Base-by-base conservation (phyloP, 1,140 invertebrate species). In the Melitaea cinxia region DNA sequence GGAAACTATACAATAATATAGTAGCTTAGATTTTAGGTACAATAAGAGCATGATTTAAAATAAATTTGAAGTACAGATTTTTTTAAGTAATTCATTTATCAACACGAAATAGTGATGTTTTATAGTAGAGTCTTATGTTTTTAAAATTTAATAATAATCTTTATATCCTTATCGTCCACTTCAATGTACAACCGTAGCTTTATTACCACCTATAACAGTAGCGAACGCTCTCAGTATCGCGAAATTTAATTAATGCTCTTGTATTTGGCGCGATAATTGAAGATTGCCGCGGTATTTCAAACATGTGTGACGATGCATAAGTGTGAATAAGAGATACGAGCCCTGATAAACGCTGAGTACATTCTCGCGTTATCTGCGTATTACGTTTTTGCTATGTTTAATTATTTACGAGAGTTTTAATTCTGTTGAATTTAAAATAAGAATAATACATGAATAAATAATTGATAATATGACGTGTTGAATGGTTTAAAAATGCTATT, bases 231-330 rank as follows among this genome's bases (percentile, higher is more conserved):
- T 52, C 62, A 50, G 62, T 57, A 57, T 65, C 47, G 54, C 54
- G 45, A 59, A 59, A 65, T 65, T 65, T 65, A 65, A 65, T 65
- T 64, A 65, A 65, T 57, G 21, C 33, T 37, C 62, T 49, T 50
- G 60, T 55, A 54, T 57, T 57, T 56, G 54, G 53, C 24, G 54
- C 62, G 30, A 57, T 65, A 65, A 65, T 65, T 65, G 62, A 65
- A 65, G 62, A 58, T 52, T 65, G 62, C 54, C 62, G 54, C 45
- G 54, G 33, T 57, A 64, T 58, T 65, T 65, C 62, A 55, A 42
- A 35, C 61, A 33, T 23, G 21, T 47, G 30, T 52, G 62, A 57
- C 45, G 37, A 50, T 54, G 39, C 19, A 49, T 28, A 33, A 49
- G 56, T 58, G 56, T 10, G 39, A 49, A 33, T 58, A 49, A 30